Percentiles rank a stretch among this genome's conserved stretches.
Conservation (phyloP, 2,797 vertebrate species). For the Girardinus metallicus region DNA sequence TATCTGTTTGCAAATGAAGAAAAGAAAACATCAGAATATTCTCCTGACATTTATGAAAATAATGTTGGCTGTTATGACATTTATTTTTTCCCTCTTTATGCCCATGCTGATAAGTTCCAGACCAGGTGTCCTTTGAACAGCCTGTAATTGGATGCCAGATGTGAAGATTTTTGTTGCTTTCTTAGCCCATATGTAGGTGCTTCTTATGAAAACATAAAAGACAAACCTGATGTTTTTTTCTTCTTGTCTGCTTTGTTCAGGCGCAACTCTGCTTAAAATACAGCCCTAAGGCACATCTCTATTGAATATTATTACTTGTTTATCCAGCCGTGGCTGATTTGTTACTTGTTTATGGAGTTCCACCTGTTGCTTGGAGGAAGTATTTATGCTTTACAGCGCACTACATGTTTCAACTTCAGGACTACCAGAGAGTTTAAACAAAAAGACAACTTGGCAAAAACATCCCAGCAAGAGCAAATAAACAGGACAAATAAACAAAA, state of each 20-base stretch:
- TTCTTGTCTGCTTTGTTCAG: background rate
- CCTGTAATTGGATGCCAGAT: slow-evolving; percentile 6
- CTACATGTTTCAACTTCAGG: slow-evolving; percentile 19
- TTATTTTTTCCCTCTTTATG: background rate
- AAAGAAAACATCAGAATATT: background rate
- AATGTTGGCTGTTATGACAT: background rate
- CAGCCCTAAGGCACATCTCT: slow-evolving; percentile 3
- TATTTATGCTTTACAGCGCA: slow-evolving; percentile 13
- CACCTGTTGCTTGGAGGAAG: slow-evolving; percentile 26
- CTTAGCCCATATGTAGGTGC: background rate
- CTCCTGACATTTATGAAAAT: background rate
- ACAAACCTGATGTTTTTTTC: background rate
- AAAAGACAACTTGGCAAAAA: slow-evolving; percentile 24
- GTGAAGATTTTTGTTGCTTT: background rate
- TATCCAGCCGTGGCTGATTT: slow-evolving; percentile 15
- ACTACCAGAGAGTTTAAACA: slow-evolving; percentile 43
- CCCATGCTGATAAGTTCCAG: background rate
- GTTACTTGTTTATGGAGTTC: background rate
- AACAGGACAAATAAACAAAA: background rate
- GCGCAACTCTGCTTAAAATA: background rate
- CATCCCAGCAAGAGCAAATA: slow-evolving; percentile 19
- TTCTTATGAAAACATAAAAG: background rate
- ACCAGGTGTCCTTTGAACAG: background rate
- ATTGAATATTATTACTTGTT: background rate
- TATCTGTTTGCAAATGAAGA: background rate